These are phyloP conservation scores for Achlya flavicornis DNA, from an alignment of 2,888 invertebrate species.

Conservation along the genomic window DNA sequence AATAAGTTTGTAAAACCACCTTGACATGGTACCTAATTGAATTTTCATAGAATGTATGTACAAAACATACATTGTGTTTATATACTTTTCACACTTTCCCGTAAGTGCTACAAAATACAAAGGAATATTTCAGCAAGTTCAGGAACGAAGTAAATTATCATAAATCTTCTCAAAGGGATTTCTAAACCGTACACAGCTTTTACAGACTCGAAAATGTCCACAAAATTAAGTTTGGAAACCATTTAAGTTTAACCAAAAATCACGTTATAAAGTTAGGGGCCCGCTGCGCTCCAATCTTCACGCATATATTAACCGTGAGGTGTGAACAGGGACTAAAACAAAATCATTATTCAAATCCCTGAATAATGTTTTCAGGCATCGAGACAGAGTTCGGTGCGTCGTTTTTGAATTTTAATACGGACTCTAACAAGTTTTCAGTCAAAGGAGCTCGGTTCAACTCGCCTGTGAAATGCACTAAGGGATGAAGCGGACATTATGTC, in stretches of 20 bases:
- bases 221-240: conserved; percentile 76
- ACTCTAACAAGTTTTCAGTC: conserved; percentile 82
- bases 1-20: background rate
- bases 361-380: conserved; percentile 82
- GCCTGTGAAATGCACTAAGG: conserved; percentile 35
- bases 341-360: conserved; percentile 83
- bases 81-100: background rate
- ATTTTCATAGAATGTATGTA: background rate
- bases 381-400: conserved; percentile 76
- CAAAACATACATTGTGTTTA: background rate
- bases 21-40: too few relatives aligned
- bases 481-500: conserved; percentile 43
- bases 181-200: conserved; percentile 53
- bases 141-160: conserved; percentile 7
- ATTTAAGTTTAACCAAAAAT: conserved; percentile 80
- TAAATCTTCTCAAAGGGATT: conserved; percentile 12
- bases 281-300: conserved; percentile 59
- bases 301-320: conserved; percentile 73
- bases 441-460: conserved; percentile 77
- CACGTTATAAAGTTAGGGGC: conserved; percentile 70
- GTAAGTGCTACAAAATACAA: background rate
- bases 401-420: conserved; percentile 84
- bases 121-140: conserved; percentile 4
- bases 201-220: conserved; percentile 53
- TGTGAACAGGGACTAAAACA: conserved; percentile 74